Base-by-base conservation (phyloP, 2,888 invertebrate genomes). In the Halocaridina rubra region DNA sequence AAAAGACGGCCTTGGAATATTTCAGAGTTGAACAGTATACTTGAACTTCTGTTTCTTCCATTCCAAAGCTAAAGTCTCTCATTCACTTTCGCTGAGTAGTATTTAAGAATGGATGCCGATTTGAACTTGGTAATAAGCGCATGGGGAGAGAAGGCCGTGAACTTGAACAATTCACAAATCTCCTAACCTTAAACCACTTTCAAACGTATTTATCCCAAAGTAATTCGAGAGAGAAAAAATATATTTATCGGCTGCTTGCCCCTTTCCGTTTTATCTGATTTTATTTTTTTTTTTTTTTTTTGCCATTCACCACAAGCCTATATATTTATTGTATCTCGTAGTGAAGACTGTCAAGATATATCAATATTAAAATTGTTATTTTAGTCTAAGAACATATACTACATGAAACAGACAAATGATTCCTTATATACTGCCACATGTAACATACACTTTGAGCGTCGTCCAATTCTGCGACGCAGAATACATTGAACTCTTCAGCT, bases 341-440 rank as follows among this genome's bases (percentile, higher is more conserved):
- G 79, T 79, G 67, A 69, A 29, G 69, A 71, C 69, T 79, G 67
- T 67, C 19, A n/a, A 53, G 53, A 53, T 53, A 53, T 53, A 69
- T 27, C 39, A 46, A 69, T 79, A 79, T 79, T 79, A 79, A 79
- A 79, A 79, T 79, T 57, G 69, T 79, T 69, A 69, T 71, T 69
- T 33, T 69, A 79, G 67, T 77, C 76, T 77, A 77, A 53, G 30
- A 79, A 79, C 79, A 79, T 69, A 46, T 79, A 79, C 79, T 79
- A 79, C 79, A 79, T 69, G 32, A 79, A 79, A 79, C 79, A 69
- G 69, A 79, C 79, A 79, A 69, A 79, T 79, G 71, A 29, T 53
- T 79, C 46, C 39, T 69, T 79, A 79, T 79, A 79, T 79, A 79
- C 53, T 79, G 79, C 69, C 79, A 79, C 79, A 79, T 79, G 79